Conservation (phyloP, 2,888 invertebrate genomes). For the Nebria salina region DNA sequence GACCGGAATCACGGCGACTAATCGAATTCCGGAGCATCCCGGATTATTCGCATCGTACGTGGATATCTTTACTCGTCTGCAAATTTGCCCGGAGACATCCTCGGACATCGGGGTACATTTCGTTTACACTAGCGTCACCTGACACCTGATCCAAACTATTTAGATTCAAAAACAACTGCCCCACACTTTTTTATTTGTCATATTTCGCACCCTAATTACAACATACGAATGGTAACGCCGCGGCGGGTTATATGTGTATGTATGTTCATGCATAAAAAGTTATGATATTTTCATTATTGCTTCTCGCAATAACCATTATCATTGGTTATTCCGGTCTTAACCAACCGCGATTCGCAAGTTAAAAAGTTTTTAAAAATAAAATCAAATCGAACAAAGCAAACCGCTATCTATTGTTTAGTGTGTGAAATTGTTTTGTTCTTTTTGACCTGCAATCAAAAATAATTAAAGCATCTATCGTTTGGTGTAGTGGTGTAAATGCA, state of each 20-base stretch:
- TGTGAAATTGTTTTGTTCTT: background rate
- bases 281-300: background rate
- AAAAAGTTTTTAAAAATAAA: background rate
- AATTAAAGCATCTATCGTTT: slow-evolving; percentile 33
- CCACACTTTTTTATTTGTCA: background rate
- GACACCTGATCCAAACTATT: background rate
- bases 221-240: too few species aligned
- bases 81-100: background rate
- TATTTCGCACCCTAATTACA: background rate
- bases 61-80: slow-evolving; percentile 12
- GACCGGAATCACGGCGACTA: slow-evolving; percentile 41
- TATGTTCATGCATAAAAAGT: background rate
- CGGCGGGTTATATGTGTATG: background rate
- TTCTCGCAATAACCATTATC: background rate
- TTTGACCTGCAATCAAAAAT: slow-evolving; percentile 33
- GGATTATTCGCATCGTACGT: slow-evolving; percentile 17
- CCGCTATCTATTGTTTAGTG: background rate
- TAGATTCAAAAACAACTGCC: too few species aligned
- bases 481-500: slow-evolving; percentile 19
- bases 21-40: slow-evolving; percentile 39
- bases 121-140: background rate
- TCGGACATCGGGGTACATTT: background rate
- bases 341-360: background rate
- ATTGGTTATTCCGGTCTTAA: background rate
- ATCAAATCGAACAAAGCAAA: background rate